Evolutionary conservation across 1,140 invertebrate genomes (phyloP).

Genomic region (Maniola jurtina): DNA sequence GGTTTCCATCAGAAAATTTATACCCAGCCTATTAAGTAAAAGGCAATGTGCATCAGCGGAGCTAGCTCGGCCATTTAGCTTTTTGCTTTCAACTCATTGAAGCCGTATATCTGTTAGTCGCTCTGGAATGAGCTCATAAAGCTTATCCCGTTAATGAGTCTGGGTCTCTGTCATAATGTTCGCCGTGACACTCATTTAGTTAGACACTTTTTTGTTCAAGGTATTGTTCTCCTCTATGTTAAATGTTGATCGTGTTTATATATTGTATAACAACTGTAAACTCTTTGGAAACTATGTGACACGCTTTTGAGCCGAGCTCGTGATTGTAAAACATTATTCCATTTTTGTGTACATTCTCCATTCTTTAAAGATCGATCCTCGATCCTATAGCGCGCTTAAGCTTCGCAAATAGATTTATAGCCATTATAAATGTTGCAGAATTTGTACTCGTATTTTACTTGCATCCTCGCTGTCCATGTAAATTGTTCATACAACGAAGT

Average conservation of each 20-base stretch:
- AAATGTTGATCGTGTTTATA: conserved; percentile 1
- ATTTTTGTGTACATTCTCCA: conserved; percentile 19
- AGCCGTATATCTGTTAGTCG: conserved; percentile 19
- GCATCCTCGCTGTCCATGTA: conserved; percentile 36
- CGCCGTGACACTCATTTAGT: conserved; percentile 22
- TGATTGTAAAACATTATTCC: conserved; percentile 19
- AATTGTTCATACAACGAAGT: conserved; percentile 33
- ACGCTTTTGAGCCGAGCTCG: conserved; percentile 9
- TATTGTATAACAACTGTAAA: conserved; percentile 25
- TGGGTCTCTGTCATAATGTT: conserved; percentile 22
- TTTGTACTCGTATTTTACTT: conserved; percentile 42
- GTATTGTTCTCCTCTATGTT: conserved; percentile 15
- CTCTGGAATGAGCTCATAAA: conserved; percentile 26
- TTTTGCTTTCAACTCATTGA: conserved; percentile 30
- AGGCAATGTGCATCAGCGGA: conserved; percentile 10
- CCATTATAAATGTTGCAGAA: conserved; percentile 28
- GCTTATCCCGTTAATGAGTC: conserved; percentile 25
- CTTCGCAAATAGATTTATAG: conserved; percentile 28
- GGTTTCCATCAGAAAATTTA: not conserved
- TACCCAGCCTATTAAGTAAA: not conserved
- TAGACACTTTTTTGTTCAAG: conserved; percentile 13
- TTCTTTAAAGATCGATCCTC: conserved; percentile 18
- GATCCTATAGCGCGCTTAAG: conserved; percentile 14
- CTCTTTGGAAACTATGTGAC: conserved; percentile 17
- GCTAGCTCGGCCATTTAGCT: conserved; percentile 15